Conservation (phyloP, 2,888 invertebrate genomes). For the Trichogramma dendrolimi region DNA sequence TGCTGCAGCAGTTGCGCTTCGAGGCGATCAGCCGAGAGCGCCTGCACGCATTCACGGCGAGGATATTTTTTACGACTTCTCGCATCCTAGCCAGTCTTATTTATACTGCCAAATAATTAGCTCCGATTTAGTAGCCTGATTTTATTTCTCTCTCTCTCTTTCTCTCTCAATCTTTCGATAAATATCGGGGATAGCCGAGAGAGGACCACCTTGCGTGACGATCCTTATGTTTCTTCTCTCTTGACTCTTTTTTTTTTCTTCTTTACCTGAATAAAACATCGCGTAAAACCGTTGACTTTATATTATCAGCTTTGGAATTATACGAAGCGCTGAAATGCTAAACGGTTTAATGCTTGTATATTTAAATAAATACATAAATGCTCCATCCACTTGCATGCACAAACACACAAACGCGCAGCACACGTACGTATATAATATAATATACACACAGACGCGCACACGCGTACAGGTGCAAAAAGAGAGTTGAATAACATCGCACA, state of each 20-base stretch:
- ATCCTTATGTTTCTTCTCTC: not conserved
- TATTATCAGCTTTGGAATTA: slow-evolving; percentile 28
- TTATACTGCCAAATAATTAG: slow-evolving; percentile 48
- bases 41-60: no score
- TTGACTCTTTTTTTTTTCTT: slow-evolving; percentile 42
- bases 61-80: not conserved
- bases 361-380: no score
- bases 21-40: no score
- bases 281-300: slow-evolving; percentile 48
- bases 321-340: slow-evolving; percentile 10
- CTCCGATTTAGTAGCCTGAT: slow-evolving; percentile 47
- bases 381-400: not conserved
- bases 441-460: slow-evolving; percentile 30
- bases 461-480: not conserved
- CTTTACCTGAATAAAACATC: slow-evolving; percentile 17
- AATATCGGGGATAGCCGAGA: not conserved
- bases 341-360: slow-evolving; percentile 28
- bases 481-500: no score
- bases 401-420: not conserved
- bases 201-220: slow-evolving; percentile 37
- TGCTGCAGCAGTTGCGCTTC: not conserved
- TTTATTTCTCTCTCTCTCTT: slow-evolving; percentile 33
- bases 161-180: not conserved
- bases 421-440: slow-evolving; percentile 22
- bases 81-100: slow-evolving; percentile 18